Conservation (phyloP, 2,888 invertebrate genomes). For the Torymus texanus region DNA sequence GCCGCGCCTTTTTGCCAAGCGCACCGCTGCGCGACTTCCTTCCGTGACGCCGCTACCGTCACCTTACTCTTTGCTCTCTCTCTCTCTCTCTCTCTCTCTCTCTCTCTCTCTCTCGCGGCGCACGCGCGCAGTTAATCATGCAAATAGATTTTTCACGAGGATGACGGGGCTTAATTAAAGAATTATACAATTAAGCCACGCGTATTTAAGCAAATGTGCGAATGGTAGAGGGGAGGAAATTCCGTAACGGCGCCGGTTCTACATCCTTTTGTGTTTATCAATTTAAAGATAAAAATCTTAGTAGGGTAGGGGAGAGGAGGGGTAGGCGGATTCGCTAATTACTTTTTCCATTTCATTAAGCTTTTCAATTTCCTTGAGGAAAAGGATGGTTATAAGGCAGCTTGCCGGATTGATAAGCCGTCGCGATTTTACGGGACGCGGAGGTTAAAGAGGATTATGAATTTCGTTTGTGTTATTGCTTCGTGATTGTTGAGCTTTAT, state of each 20-base stretch:
- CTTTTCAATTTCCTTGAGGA: constrained; percentile 46
- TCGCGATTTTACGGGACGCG: background rate
- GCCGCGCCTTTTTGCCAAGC: background rate
- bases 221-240: background rate
- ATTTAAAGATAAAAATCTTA: constrained; percentile 53
- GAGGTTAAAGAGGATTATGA: constrained; percentile 16
- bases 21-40: constrained; percentile 14
- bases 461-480: background rate
- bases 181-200: constrained; percentile 53
- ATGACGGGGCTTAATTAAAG: constrained; percentile 53
- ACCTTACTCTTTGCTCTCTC: constrained; percentile 33
- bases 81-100: background rate
- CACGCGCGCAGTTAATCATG: constrained; percentile 51
- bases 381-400: constrained; percentile 15
- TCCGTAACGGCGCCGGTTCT: constrained; percentile 26
- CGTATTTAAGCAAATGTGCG: constrained; percentile 48
- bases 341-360: constrained; percentile 52
- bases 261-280: constrained; percentile 50
- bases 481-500: too few species aligned
- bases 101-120: background rate
- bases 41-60: constrained; percentile 39
- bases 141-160: constrained; percentile 55
- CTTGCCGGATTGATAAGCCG: constrained; percentile 20
- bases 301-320: background rate
- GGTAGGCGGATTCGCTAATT: constrained; percentile 38